A percentile compares a stretch with the other conserved stretches of the same genome.
Evolutionary conservation across 2,888 invertebrate species (phyloP).

Genomic region (Mesochorus sp.): DNA sequence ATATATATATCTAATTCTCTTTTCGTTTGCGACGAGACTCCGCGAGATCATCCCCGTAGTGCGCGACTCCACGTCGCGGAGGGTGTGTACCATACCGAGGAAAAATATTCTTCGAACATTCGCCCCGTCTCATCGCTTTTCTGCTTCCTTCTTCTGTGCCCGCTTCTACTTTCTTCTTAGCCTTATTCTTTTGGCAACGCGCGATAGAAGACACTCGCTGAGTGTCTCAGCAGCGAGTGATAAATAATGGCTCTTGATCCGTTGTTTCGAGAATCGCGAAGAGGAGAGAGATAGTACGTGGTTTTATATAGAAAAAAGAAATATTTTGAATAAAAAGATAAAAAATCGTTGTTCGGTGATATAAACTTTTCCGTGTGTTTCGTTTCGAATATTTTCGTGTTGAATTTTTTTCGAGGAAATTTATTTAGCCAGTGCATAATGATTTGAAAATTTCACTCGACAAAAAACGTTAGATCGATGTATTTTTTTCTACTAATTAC

Average conservation of each 20-base stretch:
- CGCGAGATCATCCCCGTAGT: conserved; percentile 39
- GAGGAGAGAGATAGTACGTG: conserved; percentile 1
- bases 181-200: conserved; percentile 39
- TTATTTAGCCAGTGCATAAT: background rate
- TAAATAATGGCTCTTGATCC: conserved; percentile 68
- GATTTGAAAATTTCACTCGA: no score
- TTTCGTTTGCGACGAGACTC: conserved; percentile 17
- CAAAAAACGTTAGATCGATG: no score
- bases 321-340: no score
- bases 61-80: background rate
- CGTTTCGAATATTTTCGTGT: background rate
- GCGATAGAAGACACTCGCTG: background rate
- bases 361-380: no score
- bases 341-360: no score
- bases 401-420: background rate
- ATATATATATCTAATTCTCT: conserved; percentile 32
- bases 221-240: conserved; percentile 58
- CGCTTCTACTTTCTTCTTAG: conserved; percentile 30
- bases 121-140: conserved; percentile 42
- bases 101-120: conserved; percentile 26
- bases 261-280: conserved; percentile 63
- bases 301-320: conserved; percentile 2
- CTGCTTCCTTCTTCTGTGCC: conserved; percentile 1
- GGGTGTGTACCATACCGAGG: conserved; percentile 10
- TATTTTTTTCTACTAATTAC: no score